A percentile compares a stretch with the other conserved stretches of the same genome.
These are phyloP conservation scores for Dryas iulia DNA, from an alignment of 1,140 invertebrate species.

Conservation along the genomic window DNA sequence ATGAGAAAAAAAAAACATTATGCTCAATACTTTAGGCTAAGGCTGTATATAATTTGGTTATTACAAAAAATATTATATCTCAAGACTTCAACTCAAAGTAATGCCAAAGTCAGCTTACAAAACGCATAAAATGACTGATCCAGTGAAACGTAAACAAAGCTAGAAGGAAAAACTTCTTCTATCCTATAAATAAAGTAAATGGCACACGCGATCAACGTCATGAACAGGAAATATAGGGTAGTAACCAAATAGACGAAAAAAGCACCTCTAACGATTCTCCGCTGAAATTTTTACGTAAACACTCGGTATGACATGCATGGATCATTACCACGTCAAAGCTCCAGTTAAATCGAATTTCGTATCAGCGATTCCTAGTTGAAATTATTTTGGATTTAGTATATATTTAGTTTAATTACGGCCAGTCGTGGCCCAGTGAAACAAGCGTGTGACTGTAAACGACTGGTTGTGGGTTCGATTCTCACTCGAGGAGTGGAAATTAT, in stretches of 20 bases:
- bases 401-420: too few species aligned
- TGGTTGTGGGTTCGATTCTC: too few species aligned
- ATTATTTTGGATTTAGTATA: not conserved
- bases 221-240: conserved; percentile 10
- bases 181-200: conserved; percentile 16
- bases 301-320: not conserved
- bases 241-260: conserved; percentile 3
- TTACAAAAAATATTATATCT: too few species aligned
- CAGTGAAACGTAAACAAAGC: not conserved
- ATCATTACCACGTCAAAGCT: conserved; percentile 14
- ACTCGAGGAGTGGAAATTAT: too few species aligned
- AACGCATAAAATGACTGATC: not conserved
- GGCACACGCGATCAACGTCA: conserved; percentile 19
- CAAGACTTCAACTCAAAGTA: too few species aligned
- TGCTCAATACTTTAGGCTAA: too few species aligned
- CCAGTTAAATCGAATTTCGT: not conserved
- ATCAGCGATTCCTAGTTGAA: not conserved
- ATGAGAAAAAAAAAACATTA: too few species aligned
- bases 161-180: not conserved
- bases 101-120: not conserved
- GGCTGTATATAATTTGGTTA: too few species aligned
- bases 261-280: conserved; percentile 5
- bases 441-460: too few species aligned
- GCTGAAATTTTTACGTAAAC: conserved; percentile 16
- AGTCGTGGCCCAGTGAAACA: too few species aligned